These are phyloP conservation scores for Enoplosus armatus DNA, from an alignment of 2,797 vertebrate genomes.

Conservation along the genomic window DNA sequence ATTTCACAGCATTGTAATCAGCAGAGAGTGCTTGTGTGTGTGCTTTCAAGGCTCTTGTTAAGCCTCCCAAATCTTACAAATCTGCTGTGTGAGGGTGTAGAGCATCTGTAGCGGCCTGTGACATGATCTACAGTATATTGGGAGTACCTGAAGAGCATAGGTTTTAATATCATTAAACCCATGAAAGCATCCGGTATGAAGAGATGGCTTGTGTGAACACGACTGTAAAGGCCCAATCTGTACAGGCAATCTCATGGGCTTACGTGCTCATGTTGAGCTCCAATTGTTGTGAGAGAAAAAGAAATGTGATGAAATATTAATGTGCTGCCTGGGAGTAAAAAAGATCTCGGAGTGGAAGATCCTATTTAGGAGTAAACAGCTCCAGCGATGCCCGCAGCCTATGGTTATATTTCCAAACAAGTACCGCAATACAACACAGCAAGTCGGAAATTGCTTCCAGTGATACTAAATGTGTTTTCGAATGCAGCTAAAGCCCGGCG, in stretches of 20 bases:
- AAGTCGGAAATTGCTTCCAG: conserved; percentile 44
- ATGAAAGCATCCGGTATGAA: conserved; percentile 13
- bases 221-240: conserved; percentile 19
- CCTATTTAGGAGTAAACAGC: conserved; percentile 46
- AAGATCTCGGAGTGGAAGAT: conserved; percentile 42
- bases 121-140: conserved; percentile 31
- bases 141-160: conserved; percentile 23
- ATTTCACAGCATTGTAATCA: conserved; percentile 45
- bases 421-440: conserved; percentile 22
- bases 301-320: conserved; percentile 59
- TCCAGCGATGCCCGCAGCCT: conserved; percentile 21
- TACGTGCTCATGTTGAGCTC: conserved; percentile 38
- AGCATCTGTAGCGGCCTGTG: conserved; percentile 27
- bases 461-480: conserved; percentile 40
- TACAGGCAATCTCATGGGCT: conserved; percentile 29
- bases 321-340: conserved; percentile 36
- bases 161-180: conserved; percentile 30
- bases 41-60: conserved; percentile 51
- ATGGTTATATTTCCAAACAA: conserved; percentile 37
- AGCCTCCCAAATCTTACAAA: conserved; percentile 52
- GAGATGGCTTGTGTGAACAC: neutral
- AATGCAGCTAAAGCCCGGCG: neutral
- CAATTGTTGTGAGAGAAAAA: conserved; percentile 45
- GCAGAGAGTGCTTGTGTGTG: conserved; percentile 16
- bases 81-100: conserved; percentile 32